Evolutionary conservation across 2,888 invertebrate species (phyloP), one percentile per base, ranked within the genome.

Genomic region (Campoplex nolae): DNA sequence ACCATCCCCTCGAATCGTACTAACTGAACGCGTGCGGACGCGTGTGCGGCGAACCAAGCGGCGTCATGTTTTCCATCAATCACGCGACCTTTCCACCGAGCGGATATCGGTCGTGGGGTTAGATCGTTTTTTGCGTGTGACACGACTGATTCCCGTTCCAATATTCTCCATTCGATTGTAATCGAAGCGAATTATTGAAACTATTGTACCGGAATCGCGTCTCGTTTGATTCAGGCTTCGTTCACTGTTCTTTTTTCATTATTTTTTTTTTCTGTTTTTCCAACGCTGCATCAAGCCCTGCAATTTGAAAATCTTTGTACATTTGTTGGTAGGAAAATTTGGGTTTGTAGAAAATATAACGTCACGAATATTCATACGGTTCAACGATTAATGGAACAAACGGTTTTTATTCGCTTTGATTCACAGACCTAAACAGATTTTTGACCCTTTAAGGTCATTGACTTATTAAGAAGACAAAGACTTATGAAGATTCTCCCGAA

Each of bases 21-120:
- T 28, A 68, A 77, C 76, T 77, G 76, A 73, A 68, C 80, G 85
- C 86, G 84, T 79, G 82, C 51, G 85, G 83, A 89, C 88, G 87
- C 75, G 86, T 88, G 88, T 89, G 88, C 82, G 87, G 87, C 88
- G 54, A 83, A 84, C 89, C 89, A 87, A 88, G 85, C 88, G 85
- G 89, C 92, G 92, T 93, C 93, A 92, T 93, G 91, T 92, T 93
- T 92, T 92, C 93, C 93, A 94, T 94, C 94, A 94, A 94, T 94
- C 94, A 93, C 93, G 89, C 90, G 92, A 91, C 91, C 91, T 93
- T 92, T 92, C 92, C 92, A 90, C 90, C 91, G 90, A 89, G 87
- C 91, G 91, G 91, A 92, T 92, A 92, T 92, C 91, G 91, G 89
- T 90, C 91, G 90, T 18, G 65, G 77, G 58, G 9, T 45, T 48